phyloP scores from a whole-genome alignment of 2,113 vertebrate genomes.

The Pheucticus melanocephalus region DNA sequence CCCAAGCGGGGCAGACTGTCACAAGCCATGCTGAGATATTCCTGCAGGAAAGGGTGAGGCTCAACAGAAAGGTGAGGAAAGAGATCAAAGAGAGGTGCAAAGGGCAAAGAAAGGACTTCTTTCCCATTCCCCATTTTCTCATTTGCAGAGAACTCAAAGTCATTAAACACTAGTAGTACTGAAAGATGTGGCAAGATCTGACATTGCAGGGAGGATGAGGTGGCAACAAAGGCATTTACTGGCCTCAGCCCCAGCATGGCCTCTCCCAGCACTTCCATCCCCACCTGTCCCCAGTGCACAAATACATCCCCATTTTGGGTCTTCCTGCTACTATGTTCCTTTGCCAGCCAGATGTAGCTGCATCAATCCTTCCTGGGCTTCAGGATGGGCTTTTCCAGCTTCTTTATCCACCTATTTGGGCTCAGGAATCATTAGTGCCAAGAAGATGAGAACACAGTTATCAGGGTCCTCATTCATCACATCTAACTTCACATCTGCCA shows the following conservation, averaged over 20 bases:
- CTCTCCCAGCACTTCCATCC: not conserved
- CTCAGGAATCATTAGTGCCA: not conserved
- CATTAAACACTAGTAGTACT: not conserved
- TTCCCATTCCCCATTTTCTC: not conserved
- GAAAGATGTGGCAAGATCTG: not conserved
- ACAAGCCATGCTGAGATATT: not conserved
- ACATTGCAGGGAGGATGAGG: not conserved
- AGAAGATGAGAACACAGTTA: not conserved
- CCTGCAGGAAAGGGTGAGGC: not conserved
- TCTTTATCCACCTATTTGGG: not conserved
- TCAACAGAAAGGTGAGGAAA: not conserved
- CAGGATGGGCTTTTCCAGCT: not conserved
- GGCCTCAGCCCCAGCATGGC: not conserved
- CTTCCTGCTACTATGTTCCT: not conserved
- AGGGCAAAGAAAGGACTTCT: not conserved
- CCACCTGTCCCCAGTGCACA: not conserved
- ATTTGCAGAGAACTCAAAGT: not conserved
- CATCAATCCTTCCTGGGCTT: not conserved
- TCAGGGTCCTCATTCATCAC: not conserved
- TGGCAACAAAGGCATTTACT: not conserved
- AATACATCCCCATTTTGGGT: not conserved
- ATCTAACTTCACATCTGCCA: not conserved
- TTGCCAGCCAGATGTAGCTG: not conserved
- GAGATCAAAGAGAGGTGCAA: not conserved
- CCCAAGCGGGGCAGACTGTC: too few relatives aligned